A percentile compares a stretch with the other conserved stretches of the same genome.
Conservation (phyloP, 92 coral and sea anemone genomes). For the Micromussa lordhowensis region DNA sequence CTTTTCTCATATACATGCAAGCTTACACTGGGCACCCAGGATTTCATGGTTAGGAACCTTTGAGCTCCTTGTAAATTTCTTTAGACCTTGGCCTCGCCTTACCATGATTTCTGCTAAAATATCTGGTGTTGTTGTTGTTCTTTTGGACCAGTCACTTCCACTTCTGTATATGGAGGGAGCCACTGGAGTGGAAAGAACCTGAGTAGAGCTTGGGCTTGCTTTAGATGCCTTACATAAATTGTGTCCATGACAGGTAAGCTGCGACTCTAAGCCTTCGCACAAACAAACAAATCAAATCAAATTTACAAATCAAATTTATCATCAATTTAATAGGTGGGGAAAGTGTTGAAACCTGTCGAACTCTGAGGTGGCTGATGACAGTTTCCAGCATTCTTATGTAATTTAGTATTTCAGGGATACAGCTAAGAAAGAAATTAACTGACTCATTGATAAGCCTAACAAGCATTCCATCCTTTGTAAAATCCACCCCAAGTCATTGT, state of each 20-base stretch:
- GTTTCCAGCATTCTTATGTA: no score
- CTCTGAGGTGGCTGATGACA: no score
- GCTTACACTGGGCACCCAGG: no score
- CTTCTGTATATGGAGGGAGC: conserved; percentile 10
- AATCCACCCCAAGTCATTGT: no score
- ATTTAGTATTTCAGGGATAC: no score
- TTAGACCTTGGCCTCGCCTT: neutral
- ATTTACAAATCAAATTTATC: neutral
- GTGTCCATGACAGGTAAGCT: conserved; percentile 11
- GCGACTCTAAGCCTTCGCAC: conserved; percentile 7
- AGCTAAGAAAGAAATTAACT: no score
- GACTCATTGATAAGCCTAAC: no score
- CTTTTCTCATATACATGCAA: no score
- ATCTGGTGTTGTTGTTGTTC: conserved; percentile 36
- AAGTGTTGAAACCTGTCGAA: no score
- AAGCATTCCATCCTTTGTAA: no score
- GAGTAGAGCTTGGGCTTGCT: neutral
- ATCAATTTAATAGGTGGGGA: neutral
- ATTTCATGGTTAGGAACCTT: no score
- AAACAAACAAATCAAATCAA: neutral
- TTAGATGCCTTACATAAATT: neutral
- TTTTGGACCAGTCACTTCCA: neutral
- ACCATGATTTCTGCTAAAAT: conserved; percentile 61
- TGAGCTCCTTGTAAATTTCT: no score
- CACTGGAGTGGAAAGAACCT: conserved; percentile 15